Conservation (phyloP, 2,888 invertebrate species). For the Pammene fasciana region DNA sequence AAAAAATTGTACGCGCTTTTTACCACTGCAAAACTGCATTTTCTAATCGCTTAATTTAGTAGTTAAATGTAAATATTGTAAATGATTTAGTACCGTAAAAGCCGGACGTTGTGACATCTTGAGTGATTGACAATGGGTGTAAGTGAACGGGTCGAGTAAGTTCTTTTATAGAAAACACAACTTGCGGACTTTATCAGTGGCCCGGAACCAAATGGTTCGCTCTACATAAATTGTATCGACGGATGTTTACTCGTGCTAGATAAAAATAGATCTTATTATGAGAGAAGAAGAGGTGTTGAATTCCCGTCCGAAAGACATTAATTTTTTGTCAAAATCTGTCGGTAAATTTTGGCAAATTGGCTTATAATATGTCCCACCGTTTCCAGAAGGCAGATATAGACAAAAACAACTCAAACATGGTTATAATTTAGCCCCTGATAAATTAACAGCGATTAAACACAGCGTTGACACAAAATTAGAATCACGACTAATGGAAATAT, state of each 20-base stretch:
- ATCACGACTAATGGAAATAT: too few relatives aligned
- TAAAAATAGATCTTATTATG: not conserved
- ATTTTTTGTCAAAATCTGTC: not conserved
- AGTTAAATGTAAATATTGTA: not conserved
- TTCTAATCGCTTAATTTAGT: too few relatives aligned
- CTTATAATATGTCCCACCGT: too few relatives aligned
- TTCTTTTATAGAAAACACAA: slow-evolving; percentile 72
- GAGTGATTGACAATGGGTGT: slow-evolving; percentile 66
- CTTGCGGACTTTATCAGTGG: slow-evolving; percentile 57
- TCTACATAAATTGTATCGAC: slow-evolving; percentile 2
- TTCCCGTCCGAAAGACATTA: not conserved
- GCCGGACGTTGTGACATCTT: slow-evolving; percentile 75
- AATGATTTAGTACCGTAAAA: slow-evolving; percentile 62
- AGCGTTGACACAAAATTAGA: too few relatives aligned
- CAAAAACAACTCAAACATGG: too few relatives aligned
- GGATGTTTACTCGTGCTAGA: not conserved
- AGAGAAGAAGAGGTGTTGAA: not conserved
- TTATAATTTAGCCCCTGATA: too few relatives aligned
- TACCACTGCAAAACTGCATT: not conserved
- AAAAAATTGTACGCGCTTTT: not conserved
- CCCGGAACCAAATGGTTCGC: slow-evolving; percentile 50
- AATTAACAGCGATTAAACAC: too few relatives aligned
- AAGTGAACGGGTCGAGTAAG: slow-evolving; percentile 56
- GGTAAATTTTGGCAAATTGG: not conserved
- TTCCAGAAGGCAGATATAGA: too few relatives aligned